These are phyloP conservation scores for Phenganax stokvisi DNA, from an alignment of 92 coral and sea anemone species.

Conservation along the genomic window DNA sequence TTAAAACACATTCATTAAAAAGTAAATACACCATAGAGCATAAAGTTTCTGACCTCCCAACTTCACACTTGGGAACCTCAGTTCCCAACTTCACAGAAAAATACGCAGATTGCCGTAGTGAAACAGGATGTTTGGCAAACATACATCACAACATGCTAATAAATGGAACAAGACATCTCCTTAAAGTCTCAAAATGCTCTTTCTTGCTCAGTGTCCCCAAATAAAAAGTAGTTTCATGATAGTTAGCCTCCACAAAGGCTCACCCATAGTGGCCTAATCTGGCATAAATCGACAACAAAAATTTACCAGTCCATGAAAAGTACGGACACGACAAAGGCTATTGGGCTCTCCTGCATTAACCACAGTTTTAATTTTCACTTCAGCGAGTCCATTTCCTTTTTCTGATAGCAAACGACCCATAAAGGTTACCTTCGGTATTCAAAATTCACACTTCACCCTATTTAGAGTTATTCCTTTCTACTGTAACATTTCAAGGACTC, in stretches of 20 bases:
- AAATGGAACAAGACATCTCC: conserved; percentile 31
- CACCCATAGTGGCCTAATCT: conserved; percentile 10
- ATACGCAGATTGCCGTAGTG: too few species aligned
- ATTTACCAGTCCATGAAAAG: not conserved
- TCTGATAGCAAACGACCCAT: conserved; percentile 51
- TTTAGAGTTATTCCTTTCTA: conserved; percentile 47
- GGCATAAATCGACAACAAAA: conserved; percentile 20
- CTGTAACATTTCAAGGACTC: conserved; percentile 41
- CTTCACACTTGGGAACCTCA: too few species aligned
- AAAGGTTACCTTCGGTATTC: conserved; percentile 47
- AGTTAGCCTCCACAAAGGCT: conserved; percentile 1
- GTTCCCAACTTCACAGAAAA: too few species aligned
- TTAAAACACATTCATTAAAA: too few species aligned
- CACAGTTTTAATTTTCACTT: conserved; percentile 49
- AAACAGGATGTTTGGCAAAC: too few species aligned
- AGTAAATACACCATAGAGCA: too few species aligned
- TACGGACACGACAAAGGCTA: not conserved
- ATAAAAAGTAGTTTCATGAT: not conserved
- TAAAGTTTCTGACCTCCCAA: too few species aligned
- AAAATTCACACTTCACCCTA: conserved; percentile 48
- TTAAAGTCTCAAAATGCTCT: conserved; percentile 38
- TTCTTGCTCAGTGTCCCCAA: conserved; percentile 32
- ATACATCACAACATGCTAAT: conserved; percentile 2
- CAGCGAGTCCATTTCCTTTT: conserved; percentile 52
- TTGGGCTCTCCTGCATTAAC: not conserved